Percentiles rank a stretch among this genome's conserved stretches.
Evolutionary conservation across 2,113 vertebrate species (phyloP).

Genomic region (Trichomycterus rosablanca): DNA sequence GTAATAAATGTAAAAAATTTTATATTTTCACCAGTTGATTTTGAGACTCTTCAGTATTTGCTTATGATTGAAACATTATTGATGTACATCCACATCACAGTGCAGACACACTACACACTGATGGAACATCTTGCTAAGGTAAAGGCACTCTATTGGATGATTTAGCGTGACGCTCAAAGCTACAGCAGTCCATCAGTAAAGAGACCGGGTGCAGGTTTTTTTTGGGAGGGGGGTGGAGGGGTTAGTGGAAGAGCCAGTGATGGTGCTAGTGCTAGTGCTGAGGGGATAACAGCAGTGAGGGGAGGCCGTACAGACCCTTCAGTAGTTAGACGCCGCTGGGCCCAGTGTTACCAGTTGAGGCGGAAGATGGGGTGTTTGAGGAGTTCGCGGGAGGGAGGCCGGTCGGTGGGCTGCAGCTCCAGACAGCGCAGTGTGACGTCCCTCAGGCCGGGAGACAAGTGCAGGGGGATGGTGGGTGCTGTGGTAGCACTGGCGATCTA

Average conservation of each 20-base stretch:
- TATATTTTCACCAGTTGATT: neutral
- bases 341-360: slow-evolving; percentile 72
- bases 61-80: slow-evolving; percentile 28
- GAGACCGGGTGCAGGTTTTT: slow-evolving; percentile 55
- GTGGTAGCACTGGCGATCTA: slow-evolving; percentile 87
- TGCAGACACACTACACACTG: slow-evolving; percentile 47
- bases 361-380: slow-evolving; percentile 86
- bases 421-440: slow-evolving; percentile 85
- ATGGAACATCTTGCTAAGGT: slow-evolving; percentile 28
- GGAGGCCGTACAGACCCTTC: slow-evolving; percentile 51
- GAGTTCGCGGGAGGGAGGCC: slow-evolving; percentile 79
- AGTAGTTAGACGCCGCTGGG: slow-evolving; percentile 54
- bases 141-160: slow-evolving; percentile 69
- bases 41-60: neutral
- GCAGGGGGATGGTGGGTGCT: slow-evolving; percentile 77
- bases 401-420: slow-evolving; percentile 84
- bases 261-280: slow-evolving; percentile 43
- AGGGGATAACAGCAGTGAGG: slow-evolving; percentile 50
- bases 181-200: slow-evolving; percentile 61
- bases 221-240: no score
- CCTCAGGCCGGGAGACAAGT: slow-evolving; percentile 79
- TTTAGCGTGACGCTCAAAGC: slow-evolving; percentile 67
- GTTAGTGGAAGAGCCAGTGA: no score
- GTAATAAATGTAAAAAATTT: neutral
- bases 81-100: slow-evolving; percentile 49